Evolutionary conservation across 1,140 invertebrate species (phyloP), one percentile per base, ranked within the genome.

Genomic region (Meloidogyne floridensis): DNA sequence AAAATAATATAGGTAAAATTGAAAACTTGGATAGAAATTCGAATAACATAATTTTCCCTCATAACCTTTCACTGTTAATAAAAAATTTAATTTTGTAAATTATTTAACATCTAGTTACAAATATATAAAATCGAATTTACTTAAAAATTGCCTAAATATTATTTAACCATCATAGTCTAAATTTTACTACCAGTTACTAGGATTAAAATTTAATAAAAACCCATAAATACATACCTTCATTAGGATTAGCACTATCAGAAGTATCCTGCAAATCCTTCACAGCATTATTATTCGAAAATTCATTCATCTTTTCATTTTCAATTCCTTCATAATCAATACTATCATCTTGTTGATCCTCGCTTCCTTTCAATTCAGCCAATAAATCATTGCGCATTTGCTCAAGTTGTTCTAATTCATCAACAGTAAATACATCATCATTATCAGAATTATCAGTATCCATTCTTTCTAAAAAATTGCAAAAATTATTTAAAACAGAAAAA

Each of bases 381-480:
- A 65, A 18, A 65, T 15, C 59, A 65, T 65, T 65, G 15, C 59
- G 59, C 59, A 73, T 73, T 73, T 73, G 13, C 4, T 73, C 72
- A 47, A 73, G 51, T 42, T 73, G 72, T 42, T 73, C 51, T 0
- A 73, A 18, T 8, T 73, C 42, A 73, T 47, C 51, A 73, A 73
- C n/a, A 73, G 51, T 47, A 32, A 73, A 73, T 18, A 7, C 15
- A 7, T 73, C 42, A 1, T 73, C 51, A 18, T 73, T 47, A 73
- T 53, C 72, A 42, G 72, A 47, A 73, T 73, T 73, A 47, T 73
- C 51, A 73, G 8, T 32, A 32, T 65, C 59, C 59, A 65, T 59
- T 5, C 15, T n/a, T 65, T 15, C 4, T 6, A 47, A 32, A 32
- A 32, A 32, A 32, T 32, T 32, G 32, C 47, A 47, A 47, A 6